Conservation (phyloP, 1,140 invertebrate species). For the Scaptomyza montana region DNA sequence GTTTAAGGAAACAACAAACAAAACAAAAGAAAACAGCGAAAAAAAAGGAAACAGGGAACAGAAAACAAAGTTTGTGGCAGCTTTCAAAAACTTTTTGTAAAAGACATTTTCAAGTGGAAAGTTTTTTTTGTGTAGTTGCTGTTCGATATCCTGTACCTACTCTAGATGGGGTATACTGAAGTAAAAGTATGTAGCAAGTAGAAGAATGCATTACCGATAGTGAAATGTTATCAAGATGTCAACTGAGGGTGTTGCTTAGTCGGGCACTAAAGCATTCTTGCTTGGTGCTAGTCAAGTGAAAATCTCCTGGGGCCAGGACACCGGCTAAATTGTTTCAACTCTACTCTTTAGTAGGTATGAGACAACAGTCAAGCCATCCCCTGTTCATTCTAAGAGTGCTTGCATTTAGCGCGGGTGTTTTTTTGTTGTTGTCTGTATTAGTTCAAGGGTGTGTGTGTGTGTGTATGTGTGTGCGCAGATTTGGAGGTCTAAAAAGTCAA, state of each 20-base stretch:
- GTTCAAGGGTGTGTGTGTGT: constrained; percentile 31
- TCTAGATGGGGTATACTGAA: too few species aligned
- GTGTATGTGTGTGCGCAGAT: constrained; percentile 18
- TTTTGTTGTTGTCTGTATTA: constrained; percentile 1
- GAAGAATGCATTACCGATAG: too few species aligned
- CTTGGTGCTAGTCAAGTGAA: constrained; percentile 40
- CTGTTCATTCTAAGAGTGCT: neutral
- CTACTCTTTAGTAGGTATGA: constrained; percentile 1
- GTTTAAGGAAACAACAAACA: constrained; percentile 26
- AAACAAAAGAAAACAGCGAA: neutral
- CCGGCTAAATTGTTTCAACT: constrained; percentile 51
- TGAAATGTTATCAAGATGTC: too few species aligned
- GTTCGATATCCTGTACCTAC: neutral
- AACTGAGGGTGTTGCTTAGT: too few species aligned
- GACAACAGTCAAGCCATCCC: neutral
- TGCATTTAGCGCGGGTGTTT: constrained; percentile 45
- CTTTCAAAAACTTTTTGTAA: constrained; percentile 50
- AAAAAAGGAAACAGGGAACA: neutral
- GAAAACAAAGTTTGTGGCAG: constrained; percentile 56
- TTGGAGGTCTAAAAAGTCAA: constrained; percentile 74
- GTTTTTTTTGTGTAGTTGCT: constrained; percentile 34
- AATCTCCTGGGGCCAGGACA: constrained; percentile 49
- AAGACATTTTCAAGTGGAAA: constrained; percentile 76
- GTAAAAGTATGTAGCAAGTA: too few species aligned
- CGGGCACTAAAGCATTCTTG: too few species aligned